Evolutionary conservation across 1,140 invertebrate genomes (phyloP).

Genomic region (Drosophila novamexicana): DNA sequence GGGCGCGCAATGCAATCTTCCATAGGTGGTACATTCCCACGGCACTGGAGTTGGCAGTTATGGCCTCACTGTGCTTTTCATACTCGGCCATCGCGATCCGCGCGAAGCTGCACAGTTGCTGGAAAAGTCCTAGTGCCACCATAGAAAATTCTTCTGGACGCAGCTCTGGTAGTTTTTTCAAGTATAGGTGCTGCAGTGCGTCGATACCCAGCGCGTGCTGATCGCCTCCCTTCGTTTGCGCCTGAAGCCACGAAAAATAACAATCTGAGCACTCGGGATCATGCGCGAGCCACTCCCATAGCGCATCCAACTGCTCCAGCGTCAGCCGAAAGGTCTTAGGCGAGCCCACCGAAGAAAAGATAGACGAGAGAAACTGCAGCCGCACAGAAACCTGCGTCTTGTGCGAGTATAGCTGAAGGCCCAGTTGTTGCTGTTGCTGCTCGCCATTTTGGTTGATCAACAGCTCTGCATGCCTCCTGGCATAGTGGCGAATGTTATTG

Average conservation of each 20-base stretch:
- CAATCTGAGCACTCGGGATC: slow-evolving; percentile 94
- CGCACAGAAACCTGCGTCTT: slow-evolving; percentile 95
- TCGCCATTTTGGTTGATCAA: slow-evolving; percentile 65
- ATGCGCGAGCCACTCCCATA: slow-evolving; percentile 95
- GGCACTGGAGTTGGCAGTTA: slow-evolving; percentile 86
- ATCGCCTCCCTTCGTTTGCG: slow-evolving; percentile 95
- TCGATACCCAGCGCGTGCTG: slow-evolving; percentile 95
- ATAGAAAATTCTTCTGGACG: slow-evolving; percentile 95
- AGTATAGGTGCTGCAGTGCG: slow-evolving; percentile 93
- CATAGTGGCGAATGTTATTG: slow-evolving; percentile 91
- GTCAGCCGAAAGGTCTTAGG: slow-evolving; percentile 94
- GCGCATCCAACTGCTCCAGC: slow-evolving; percentile 93
- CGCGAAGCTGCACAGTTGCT: slow-evolving; percentile 94
- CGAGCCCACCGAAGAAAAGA: slow-evolving; percentile 95
- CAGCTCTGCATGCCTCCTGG: slow-evolving; percentile 65
- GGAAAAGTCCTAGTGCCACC: slow-evolving; percentile 95
- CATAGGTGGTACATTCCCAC: slow-evolving; percentile 96
- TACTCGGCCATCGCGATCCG: slow-evolving; percentile 87
- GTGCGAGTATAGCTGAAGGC: slow-evolving; percentile 90
- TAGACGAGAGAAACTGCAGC: slow-evolving; percentile 95
- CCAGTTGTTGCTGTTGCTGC: slow-evolving; percentile 61
- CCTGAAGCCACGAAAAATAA: slow-evolving; percentile 95
- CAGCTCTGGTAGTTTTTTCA: slow-evolving; percentile 94
- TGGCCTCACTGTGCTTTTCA: slow-evolving; percentile 84
- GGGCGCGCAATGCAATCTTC: slow-evolving; percentile 95